Evolutionary conservation across 1,140 invertebrate species (phyloP).

Genomic region (Drosophila asahinai): DNA sequence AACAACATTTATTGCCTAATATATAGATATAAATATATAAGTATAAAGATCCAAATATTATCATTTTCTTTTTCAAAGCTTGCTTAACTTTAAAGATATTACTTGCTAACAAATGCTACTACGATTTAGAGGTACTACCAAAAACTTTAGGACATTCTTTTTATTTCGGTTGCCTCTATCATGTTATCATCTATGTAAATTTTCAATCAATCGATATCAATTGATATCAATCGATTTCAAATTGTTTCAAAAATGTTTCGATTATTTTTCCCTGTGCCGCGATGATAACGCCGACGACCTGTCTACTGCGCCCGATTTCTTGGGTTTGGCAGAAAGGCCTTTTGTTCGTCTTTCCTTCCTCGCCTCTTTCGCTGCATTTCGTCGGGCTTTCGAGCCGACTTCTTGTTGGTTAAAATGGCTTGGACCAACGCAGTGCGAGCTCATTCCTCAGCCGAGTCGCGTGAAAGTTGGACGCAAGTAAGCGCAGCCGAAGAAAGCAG

Average conservation of each 20-base stretch:
- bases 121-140: no score
- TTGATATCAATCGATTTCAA: background rate
- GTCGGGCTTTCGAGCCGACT: conserved; percentile 52
- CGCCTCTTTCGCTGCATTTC: conserved; percentile 50
- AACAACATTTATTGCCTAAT: no score
- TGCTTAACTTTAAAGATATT: no score
- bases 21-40: no score
- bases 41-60: no score
- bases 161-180: no score
- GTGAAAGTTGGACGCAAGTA: conserved; percentile 84
- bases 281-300: conserved; percentile 25
- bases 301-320: conserved; percentile 31
- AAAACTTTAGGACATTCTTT: no score
- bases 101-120: no score
- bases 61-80: no score
- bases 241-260: background rate
- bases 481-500: conserved; percentile 59
- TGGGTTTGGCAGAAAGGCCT: conserved; percentile 51
- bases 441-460: conserved; percentile 81
- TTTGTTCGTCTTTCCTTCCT: conserved; percentile 48
- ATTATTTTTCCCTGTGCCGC: conserved; percentile 3
- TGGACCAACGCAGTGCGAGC: conserved; percentile 70
- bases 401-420: conserved; percentile 81
- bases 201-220: background rate
- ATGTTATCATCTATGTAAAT: no score